Percentiles rank a stretch among this genome's conserved stretches.
Conservation (phyloP, 2,888 invertebrate species). For the Cheiracanthium punctorium region DNA sequence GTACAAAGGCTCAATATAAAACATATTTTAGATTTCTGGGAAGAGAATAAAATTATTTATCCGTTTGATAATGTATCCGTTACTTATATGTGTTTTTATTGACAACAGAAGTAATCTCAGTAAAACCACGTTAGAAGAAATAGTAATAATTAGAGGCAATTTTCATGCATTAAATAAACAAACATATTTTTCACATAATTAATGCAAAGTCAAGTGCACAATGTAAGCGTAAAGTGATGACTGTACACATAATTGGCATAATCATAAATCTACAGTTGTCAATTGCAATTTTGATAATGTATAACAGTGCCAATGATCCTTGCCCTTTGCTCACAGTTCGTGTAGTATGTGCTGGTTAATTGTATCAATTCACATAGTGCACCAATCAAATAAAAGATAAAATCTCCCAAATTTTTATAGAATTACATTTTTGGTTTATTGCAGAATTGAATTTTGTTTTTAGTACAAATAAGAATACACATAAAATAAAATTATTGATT, state of each 20-base stretch:
- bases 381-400: background rate
- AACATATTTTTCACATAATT: background rate
- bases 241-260: background rate
- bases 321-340: background rate
- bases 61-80: too few species aligned
- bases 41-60: background rate
- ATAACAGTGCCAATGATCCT: background rate
- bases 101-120: too few species aligned
- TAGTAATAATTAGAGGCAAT: background rate
- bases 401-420: background rate
- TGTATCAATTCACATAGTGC: too few species aligned
- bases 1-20: background rate
- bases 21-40: too few species aligned
- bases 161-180: background rate
- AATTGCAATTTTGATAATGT: too few species aligned
- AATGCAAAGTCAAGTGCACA: background rate
- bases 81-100: too few species aligned
- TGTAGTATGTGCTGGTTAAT: too few species aligned
- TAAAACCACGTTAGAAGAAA: background rate
- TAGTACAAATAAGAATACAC: too few species aligned
- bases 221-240: background rate
- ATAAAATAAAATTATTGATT: too few species aligned
- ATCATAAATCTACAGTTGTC: background rate
- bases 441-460: too few species aligned
- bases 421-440: too few species aligned